phyloP scores from a whole-genome alignment of 2,113 vertebrate species.

The Podarcis raffonei region DNA sequence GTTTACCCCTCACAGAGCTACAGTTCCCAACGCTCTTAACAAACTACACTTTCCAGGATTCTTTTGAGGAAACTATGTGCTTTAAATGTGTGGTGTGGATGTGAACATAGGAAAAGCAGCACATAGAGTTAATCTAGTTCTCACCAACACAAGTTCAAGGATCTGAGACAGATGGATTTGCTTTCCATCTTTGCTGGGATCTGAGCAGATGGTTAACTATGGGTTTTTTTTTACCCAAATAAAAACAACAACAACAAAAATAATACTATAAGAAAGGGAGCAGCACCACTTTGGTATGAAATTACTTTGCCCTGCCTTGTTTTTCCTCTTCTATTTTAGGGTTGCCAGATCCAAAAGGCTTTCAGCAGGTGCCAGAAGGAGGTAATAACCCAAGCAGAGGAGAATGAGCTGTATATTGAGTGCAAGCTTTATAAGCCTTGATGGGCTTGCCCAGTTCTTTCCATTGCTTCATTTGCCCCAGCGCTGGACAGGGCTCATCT shows the following conservation, averaged over 20 bases:
- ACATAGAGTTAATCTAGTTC: rapidly evolving
- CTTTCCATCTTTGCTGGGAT: rapidly evolving
- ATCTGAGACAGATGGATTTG: rapidly evolving
- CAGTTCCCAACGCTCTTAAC: too few species aligned
- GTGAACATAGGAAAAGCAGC: background rate
- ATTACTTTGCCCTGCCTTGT: background rate
- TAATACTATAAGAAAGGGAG: background rate
- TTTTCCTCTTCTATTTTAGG: background rate
- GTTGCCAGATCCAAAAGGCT: background rate
- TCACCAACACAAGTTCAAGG: background rate
- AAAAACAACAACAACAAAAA: background rate
- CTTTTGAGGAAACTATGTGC: too few species aligned
- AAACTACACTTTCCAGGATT: too few species aligned
- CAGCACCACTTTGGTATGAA: background rate
- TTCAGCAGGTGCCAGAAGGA: background rate
- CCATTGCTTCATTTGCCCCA: slow-evolving; percentile 32
- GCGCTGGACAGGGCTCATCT: background rate
- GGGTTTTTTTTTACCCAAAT: background rate
- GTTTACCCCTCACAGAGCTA: too few species aligned
- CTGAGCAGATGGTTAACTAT: background rate
- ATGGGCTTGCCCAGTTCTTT: background rate
- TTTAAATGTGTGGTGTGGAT: background rate
- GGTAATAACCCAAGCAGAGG: background rate
- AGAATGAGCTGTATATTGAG: background rate
- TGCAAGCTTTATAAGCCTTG: background rate